Base-by-base conservation (phyloP, 1,140 invertebrate genomes). In the Papilio aristodemus region DNA sequence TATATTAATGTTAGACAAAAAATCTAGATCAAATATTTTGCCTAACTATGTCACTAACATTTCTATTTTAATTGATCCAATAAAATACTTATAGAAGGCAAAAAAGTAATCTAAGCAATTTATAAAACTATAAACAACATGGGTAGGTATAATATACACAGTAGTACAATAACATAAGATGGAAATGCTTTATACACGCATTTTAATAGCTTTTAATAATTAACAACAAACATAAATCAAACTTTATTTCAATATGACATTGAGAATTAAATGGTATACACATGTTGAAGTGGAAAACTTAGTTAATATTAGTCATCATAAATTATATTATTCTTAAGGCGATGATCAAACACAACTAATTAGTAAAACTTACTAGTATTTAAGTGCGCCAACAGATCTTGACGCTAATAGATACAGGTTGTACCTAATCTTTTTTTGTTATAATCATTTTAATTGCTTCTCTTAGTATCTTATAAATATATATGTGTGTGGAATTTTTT, bases 231-330 rank as follows among this genome's bases (percentile, higher is more conserved):
- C 58, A 60, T 60, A 38, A 60, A 60, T 60, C 58, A 60, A 60
- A 60, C 36, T 60, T 17, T 60, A 60, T 60, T 60, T 60, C 32
- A 60, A 60, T 37, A 60, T 17, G 58, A 60, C 58, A 60, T 60
- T 60, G 58, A 60, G 58, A 60, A 37, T 60, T 60, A 60, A 60
- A 60, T 36, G n/a, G 0, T 36, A 59, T 13, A 36, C 25, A 59
- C 25, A 59, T 60, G 58, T 60, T 38, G 58, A 37, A 60, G 36
- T 17, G 58, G 58, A 60, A 60, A 58, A 60, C 27, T 60, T 60
- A 38, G 58, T 38, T 38, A 32, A n/a, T 37, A 60, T 22, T 19
- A n/a, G 58, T 17, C 9, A n/a, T n/a, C n/a, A 22, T 60, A 60
- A 60, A 60, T 60, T 60, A 60, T 17, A 11, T 60, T 39, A 60